Evolutionary conservation across 2,113 vertebrate genomes (phyloP), one percentile per base, ranked within the genome.

Genomic region (Dermatemys mawii): DNA sequence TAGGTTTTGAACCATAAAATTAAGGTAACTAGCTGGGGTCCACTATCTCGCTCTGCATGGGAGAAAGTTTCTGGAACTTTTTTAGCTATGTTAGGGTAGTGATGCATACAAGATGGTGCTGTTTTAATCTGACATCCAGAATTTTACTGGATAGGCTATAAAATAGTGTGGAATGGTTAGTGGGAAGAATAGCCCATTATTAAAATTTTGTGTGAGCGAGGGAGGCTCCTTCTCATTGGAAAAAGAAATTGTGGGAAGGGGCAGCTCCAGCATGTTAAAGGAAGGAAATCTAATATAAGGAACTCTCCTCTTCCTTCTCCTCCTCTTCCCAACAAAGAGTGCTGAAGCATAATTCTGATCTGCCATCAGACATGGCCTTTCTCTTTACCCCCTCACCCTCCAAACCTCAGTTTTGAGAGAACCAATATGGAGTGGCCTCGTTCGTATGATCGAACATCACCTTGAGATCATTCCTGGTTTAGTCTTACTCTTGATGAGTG

Each of bases 391-490:
- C 32, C 35, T n/a, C 32, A 32, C 19, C 16, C 17, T 21, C 63
- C 8, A n/a, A 67, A n/a, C 14, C 60, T 67, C 55, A 29, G 27
- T 44, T 48, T 81, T 60, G 70, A 50, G 26, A 46, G 49, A 35
- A 73, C 53, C 55, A 83, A 57, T 29, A 49, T 27, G 49, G 70
- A 87, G 49, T 57, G 63, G 70, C 32, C 3, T 78, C 44, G 63
- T 48, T 46, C 60, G 6, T 76, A 29, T 44, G 67, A 51, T 91
- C 53, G 76, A 82, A 70, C 32, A 21, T 91, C 38, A 78, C 44
- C 50, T 73, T 91, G 84, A 91, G 53, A 82, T 86, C 84, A 91
- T 91, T 82, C 78, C 81, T 91, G 78, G 63, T 87, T 76, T 46
- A 35, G 50, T 87, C 35, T 46, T 46, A 22, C 46, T 87, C 19